These are phyloP conservation scores for Notarius quadriscutis DNA, from an alignment of 2,113 vertebrate species.

Conservation along the genomic window DNA sequence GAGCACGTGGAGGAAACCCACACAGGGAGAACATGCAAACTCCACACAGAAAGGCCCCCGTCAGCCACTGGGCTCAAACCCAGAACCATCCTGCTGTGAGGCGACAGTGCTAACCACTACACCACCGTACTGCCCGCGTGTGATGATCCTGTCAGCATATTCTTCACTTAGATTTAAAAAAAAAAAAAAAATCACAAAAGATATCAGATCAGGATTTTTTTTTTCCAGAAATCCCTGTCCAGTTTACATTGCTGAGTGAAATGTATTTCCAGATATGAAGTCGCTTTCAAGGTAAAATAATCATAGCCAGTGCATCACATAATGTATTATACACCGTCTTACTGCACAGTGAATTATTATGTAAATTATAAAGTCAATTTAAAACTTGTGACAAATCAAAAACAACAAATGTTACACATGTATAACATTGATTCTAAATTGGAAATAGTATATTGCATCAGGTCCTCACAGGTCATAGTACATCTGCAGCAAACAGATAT, in stretches of 20 bases:
- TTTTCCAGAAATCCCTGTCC: conserved; percentile 18
- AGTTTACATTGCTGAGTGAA: conserved; percentile 6
- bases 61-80: too few species aligned
- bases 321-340: background rate
- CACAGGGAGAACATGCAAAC: too few species aligned
- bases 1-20: too few species aligned
- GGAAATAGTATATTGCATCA: conserved; percentile 1
- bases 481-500: conserved; percentile 11
- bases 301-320: background rate
- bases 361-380: background rate
- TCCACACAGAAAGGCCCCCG: too few species aligned
- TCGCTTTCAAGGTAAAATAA: conserved; percentile 5
- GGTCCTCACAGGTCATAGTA: conserved; percentile 27
- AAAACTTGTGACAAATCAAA: background rate
- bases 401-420: background rate
- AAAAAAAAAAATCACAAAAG: background rate
- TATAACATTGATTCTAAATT: background rate
- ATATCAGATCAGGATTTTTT: conserved; percentile 10
- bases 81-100: too few species aligned
- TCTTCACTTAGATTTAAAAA: background rate
- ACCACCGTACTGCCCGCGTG: too few species aligned
- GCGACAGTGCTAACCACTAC: too few species aligned
- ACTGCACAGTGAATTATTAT: background rate
- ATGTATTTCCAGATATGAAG: conserved; percentile 8
- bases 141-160: background rate